Percentiles rank a stretch among this genome's conserved stretches.
phyloP scores from a whole-genome alignment of 2,797 vertebrate species.

The Pagetopsis macropterus region DNA sequence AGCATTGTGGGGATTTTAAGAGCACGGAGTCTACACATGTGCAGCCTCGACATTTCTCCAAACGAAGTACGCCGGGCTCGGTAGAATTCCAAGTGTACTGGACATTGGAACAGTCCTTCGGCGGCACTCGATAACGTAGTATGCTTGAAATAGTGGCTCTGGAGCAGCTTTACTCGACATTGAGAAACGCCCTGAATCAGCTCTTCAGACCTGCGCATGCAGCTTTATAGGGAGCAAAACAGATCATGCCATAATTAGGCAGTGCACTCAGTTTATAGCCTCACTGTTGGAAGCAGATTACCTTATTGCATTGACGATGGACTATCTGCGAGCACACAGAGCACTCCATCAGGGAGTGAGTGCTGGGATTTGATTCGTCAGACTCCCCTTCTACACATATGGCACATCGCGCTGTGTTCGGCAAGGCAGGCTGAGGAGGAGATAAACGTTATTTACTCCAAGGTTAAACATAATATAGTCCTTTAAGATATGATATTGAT shows the following conservation, averaged over 20 bases:
- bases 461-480: too few species aligned
- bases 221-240: slow-evolving; percentile 7
- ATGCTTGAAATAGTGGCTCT: too few species aligned
- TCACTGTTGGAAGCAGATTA: slow-evolving; percentile 47
- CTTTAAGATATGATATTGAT: too few species aligned
- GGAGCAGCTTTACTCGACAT: too few species aligned
- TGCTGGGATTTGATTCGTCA: slow-evolving; percentile 85
- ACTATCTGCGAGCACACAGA: slow-evolving; percentile 95
- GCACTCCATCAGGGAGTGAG: slow-evolving; percentile 96
- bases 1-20: too few species aligned
- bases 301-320: slow-evolving; percentile 95
- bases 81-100: too few species aligned
- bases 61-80: too few species aligned
- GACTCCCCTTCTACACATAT: slow-evolving; percentile 93
- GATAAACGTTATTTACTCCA: background rate
- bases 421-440: slow-evolving; percentile 89
- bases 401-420: slow-evolving; percentile 93
- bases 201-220: slow-evolving; percentile 7
- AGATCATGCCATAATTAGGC: background rate
- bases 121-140: too few species aligned
- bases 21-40: too few species aligned
- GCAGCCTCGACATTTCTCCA: too few species aligned
- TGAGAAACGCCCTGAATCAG: background rate
- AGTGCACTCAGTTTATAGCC: background rate
- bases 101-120: too few species aligned